phyloP scores from a whole-genome alignment of 1,140 invertebrate species.

The Drosophila pachea region DNA sequence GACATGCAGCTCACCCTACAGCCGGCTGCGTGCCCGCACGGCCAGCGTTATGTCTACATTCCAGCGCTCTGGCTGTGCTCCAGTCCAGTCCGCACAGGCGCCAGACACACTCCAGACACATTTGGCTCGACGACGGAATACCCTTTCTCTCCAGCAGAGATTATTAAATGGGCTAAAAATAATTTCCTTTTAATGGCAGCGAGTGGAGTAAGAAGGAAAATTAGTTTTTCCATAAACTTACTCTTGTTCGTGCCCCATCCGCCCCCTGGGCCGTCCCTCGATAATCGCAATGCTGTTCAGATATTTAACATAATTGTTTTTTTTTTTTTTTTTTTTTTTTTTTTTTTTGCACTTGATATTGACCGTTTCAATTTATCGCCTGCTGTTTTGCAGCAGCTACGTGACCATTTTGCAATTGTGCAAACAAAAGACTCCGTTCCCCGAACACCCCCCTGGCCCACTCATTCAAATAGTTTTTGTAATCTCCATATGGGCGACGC shows the following conservation, averaged over 20 bases:
- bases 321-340: no score
- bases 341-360: slow-evolving; percentile 11
- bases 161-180: no score
- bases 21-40: no score
- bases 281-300: no score
- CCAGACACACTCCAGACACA: slow-evolving; percentile 25
- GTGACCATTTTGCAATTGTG: slow-evolving; percentile 69
- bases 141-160: not conserved
- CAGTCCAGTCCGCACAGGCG: slow-evolving; percentile 28
- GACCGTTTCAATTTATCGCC: slow-evolving; percentile 20
- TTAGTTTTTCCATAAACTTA: no score
- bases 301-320: no score
- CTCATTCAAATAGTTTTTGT: slow-evolving; percentile 43
- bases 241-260: no score
- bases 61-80: slow-evolving; percentile 32
- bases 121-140: not conserved
- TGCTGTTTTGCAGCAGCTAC: slow-evolving; percentile 47
- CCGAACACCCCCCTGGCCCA: not conserved
- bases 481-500: slow-evolving; percentile 61
- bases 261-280: no score
- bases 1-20: slow-evolving; percentile 1
- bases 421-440: not conserved
- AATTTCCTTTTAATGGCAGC: no score
- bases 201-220: no score
- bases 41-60: slow-evolving; percentile 43